Evolutionary conservation across 2,888 invertebrate species (phyloP).

Genomic region (Trichacis sp.): DNA sequence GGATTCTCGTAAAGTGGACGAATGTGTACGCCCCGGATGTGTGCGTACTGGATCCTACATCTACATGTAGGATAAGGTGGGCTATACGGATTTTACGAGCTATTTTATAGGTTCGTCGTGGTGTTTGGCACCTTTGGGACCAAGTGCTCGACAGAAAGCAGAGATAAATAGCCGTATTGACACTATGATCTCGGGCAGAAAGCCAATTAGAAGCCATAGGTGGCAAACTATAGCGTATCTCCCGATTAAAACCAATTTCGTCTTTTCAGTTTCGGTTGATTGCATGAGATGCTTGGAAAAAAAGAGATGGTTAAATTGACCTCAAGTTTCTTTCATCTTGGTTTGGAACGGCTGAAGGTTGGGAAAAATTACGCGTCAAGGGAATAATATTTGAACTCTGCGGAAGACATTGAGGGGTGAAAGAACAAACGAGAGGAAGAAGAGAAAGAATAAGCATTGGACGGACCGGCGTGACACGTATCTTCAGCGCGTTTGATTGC

Average conservation of each 20-base stretch:
- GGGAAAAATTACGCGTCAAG: too few species aligned
- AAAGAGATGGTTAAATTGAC: too few species aligned
- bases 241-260: not conserved
- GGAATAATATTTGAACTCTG: not conserved
- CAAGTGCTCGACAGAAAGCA: not conserved
- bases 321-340: too few species aligned
- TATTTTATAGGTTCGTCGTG: not conserved
- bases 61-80: not conserved
- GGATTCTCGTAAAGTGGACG: not conserved
- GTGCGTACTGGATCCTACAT: not conserved
- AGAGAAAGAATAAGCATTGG: not conserved
- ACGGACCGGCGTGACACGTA: slow-evolving; percentile 1
- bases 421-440: not conserved
- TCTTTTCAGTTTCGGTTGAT: not conserved
- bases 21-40: not conserved
- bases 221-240: not conserved
- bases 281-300: too few species aligned
- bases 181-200: not conserved
- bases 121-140: slow-evolving; percentile 5
- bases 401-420: not conserved
- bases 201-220: slow-evolving; percentile 6
- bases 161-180: slow-evolving; percentile 5
- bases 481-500: slow-evolving; percentile 19
- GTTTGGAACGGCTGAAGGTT: too few species aligned
- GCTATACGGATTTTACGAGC: not conserved